Evolutionary conservation across 2,113 vertebrate genomes (phyloP).

Genomic region (Bos javanicus): DNA sequence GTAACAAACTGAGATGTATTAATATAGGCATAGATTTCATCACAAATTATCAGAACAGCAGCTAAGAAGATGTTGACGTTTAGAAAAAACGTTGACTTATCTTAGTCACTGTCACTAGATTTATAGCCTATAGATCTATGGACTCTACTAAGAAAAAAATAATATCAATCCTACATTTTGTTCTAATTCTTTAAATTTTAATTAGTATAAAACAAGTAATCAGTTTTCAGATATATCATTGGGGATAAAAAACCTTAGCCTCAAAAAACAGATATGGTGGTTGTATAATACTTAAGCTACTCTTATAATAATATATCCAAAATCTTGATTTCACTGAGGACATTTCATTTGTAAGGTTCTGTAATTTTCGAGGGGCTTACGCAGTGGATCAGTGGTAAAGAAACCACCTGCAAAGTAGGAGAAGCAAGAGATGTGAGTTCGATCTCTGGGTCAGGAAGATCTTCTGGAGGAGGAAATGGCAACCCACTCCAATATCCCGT

Average conservation of each 20-base stretch:
- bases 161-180: neutral
- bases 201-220: neutral
- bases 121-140: neutral
- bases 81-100: neutral
- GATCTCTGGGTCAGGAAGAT: neutral
- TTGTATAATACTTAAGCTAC: neutral
- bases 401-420: neutral
- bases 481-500: neutral
- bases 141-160: neutral
- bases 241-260: neutral
- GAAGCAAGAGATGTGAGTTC: neutral
- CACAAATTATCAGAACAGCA: neutral
- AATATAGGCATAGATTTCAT: neutral
- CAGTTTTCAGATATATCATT: neutral
- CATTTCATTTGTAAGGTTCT: neutral
- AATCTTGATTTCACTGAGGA: neutral
- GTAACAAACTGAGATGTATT: neutral
- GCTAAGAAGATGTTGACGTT: neutral
- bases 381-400: neutral
- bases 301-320: neutral
- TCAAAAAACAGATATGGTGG: neutral
- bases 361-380: neutral
- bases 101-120: neutral
- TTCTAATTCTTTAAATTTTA: neutral
- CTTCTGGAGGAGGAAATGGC: neutral